Evolutionary conservation across 2,888 invertebrate species (phyloP).

Genomic region (Epicampocera succincta): DNA sequence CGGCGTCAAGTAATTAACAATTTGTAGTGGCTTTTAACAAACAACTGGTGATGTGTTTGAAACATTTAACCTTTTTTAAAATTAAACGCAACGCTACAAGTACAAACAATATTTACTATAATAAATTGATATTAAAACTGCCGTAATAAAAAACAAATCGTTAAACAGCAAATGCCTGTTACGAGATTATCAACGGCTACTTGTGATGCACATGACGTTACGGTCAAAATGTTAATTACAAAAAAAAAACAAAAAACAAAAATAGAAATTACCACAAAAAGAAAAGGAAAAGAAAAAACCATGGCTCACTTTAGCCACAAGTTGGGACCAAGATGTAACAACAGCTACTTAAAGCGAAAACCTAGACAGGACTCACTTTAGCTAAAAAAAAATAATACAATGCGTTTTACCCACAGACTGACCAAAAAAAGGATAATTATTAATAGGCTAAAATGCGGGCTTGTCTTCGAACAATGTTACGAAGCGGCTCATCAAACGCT

Average conservation of each 20-base stretch:
- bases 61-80: conserved; percentile 13
- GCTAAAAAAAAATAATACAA: conserved; percentile 16
- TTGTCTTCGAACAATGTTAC: conserved; percentile 25
- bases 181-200: conserved; percentile 60
- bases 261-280: no score
- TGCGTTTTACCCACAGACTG: conserved; percentile 1
- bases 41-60: conserved; percentile 60
- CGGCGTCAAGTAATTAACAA: conserved; percentile 76
- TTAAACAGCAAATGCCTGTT: conserved; percentile 45
- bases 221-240: conserved; percentile 21
- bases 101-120: conserved; percentile 60
- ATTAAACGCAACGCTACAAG: conserved; percentile 6
- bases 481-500: conserved; percentile 68
- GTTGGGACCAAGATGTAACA: conserved; percentile 57
- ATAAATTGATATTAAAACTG: conserved; percentile 61
- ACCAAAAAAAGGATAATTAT: conserved; percentile 57
- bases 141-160: conserved; percentile 51
- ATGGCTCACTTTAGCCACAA: conserved; percentile 65
- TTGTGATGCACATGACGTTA: conserved; percentile 58
- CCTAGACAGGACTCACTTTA: background rate
- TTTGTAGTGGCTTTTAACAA: conserved; percentile 73
- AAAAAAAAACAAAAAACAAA: conserved; percentile 2
- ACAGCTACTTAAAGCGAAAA: conserved; percentile 56
- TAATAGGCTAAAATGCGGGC: conserved; percentile 68
- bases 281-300: conserved; percentile 29